Percentiles rank a stretch among this genome's conserved stretches.
These are phyloP conservation scores for Furcifer pardalis DNA, from an alignment of 2,797 vertebrate species.

Conservation along the genomic window DNA sequence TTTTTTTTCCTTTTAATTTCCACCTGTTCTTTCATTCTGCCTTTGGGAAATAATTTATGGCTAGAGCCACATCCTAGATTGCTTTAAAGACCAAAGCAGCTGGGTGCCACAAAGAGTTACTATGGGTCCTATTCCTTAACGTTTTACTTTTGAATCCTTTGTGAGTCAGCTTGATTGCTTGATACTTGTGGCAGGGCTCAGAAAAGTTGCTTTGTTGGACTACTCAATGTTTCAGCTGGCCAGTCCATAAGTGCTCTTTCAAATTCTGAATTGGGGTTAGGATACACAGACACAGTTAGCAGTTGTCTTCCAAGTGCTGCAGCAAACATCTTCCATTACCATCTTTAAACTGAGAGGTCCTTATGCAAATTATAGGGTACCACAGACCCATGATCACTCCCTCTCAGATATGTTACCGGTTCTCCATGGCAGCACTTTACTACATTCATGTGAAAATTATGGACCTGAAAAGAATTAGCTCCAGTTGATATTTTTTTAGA, in stretches of 20 bases:
- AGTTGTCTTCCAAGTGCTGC: not conserved
- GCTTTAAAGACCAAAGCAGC: not conserved
- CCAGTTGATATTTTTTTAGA: no score
- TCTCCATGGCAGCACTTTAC: not conserved
- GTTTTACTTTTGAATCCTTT: no score
- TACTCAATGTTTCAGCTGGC: no score
- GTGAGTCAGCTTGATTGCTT: not conserved
- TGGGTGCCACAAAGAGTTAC: not conserved
- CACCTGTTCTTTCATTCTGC: not conserved
- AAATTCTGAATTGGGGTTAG: no score
- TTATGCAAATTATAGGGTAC: not conserved
- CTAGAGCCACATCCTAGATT: not conserved
- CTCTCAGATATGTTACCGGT: no score
- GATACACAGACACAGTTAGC: no score
- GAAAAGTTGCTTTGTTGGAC: no score
- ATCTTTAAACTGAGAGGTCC: not conserved
- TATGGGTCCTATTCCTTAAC: no score
- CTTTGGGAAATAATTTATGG: slow-evolving; percentile 1
- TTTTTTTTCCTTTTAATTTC: not conserved
- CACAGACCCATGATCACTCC: not conserved
- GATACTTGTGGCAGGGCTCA: not conserved
- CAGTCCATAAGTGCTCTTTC: no score
- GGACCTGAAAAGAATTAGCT: no score
- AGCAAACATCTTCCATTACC: not conserved
- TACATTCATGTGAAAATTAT: not conserved